Conservation (phyloP, 2,888 invertebrate genomes). For the Salticus scenicus region DNA sequence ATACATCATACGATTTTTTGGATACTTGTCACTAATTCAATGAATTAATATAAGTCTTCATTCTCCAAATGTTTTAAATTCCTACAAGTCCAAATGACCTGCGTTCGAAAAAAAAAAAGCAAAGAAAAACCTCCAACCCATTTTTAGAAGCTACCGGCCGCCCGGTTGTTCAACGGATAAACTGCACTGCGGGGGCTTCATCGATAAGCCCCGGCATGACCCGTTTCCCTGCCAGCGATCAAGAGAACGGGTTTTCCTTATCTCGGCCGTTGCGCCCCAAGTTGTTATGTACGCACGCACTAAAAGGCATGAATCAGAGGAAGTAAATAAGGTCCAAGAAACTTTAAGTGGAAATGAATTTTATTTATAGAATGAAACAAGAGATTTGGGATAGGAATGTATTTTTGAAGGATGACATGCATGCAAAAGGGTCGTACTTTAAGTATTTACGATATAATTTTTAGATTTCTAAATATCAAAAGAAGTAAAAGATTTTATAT, state of each 20-base stretch:
- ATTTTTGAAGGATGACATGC: no score
- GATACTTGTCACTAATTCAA: no score
- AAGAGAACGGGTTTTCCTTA: neutral
- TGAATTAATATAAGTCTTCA: no score
- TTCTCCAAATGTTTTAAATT: no score
- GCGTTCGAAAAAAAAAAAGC: no score
- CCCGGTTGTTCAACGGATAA: slow-evolving; percentile 5
- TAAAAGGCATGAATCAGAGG: neutral
- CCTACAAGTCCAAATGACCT: no score
- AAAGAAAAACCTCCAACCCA: neutral
- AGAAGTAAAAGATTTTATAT: no score
- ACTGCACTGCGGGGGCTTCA: slow-evolving; percentile 33
- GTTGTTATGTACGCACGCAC: neutral
- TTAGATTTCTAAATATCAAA: no score
- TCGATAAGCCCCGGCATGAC: slow-evolving; percentile 36
- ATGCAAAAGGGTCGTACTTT: no score
- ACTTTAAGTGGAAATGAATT: neutral
- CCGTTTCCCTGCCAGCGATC: neutral
- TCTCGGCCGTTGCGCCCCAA: neutral
- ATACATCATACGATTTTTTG: no score
- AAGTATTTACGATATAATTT: no score
- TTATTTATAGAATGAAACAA: neutral
- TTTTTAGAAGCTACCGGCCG: neutral
- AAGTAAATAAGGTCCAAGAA: neutral
- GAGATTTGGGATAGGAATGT: no score